Conservation (phyloP, 2,113 vertebrate species). For the Neodon shergylaensis region DNA sequence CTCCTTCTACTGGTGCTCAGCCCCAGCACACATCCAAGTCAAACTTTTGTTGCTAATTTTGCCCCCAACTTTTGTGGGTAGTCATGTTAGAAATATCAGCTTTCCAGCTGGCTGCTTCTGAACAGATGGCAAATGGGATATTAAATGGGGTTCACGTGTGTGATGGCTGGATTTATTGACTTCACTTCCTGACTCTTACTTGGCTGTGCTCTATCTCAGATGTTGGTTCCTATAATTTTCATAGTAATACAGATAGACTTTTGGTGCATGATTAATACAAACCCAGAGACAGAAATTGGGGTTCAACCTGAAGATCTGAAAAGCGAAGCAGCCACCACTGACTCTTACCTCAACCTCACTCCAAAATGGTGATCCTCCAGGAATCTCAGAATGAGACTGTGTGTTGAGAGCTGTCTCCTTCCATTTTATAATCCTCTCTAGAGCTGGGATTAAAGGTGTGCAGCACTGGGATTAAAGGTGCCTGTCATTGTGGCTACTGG, state of each 20-base stretch:
- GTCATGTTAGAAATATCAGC: not conserved
- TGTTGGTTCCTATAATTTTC: not conserved
- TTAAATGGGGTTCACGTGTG: not conserved
- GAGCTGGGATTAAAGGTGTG: no score
- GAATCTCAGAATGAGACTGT: no score
- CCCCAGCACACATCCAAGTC: not conserved
- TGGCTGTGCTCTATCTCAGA: not conserved
- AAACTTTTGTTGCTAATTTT: not conserved
- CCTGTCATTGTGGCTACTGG: no score
- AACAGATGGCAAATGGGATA: not conserved
- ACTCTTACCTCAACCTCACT: no score
- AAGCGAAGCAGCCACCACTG: no score
- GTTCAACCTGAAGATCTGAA: no score
- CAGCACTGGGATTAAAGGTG: no score
- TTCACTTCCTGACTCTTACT: not conserved
- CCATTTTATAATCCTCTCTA: no score
- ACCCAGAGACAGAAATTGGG: no score
- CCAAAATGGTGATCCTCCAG: no score
- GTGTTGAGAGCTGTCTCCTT: no score
- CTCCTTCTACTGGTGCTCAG: not conserved
- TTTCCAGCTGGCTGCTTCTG: not conserved
- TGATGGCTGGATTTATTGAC: not conserved
- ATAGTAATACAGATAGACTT: not conserved
- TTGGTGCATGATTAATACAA: no score
- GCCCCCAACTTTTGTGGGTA: not conserved